Conservation (phyloP, 92 coral and sea anemone species). For the Anthopleura xanthogrammica region DNA sequence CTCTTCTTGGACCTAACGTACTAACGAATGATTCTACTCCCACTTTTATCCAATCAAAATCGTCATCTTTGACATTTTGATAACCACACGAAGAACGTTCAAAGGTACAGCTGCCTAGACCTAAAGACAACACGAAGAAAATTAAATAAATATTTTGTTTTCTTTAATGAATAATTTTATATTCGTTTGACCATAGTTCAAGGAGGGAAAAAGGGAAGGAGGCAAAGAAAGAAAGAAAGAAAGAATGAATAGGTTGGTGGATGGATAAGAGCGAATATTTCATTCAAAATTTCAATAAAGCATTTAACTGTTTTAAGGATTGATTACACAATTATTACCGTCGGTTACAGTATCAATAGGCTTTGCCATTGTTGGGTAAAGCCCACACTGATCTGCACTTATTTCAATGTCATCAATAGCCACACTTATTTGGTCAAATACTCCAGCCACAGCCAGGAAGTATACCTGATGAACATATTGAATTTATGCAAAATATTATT, state of each 20-base stretch:
- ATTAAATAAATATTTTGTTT: no score
- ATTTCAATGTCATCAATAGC: background rate
- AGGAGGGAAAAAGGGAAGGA: background rate
- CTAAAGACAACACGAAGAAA: background rate
- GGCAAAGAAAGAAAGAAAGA: no score
- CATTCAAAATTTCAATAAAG: no score
- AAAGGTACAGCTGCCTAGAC: background rate
- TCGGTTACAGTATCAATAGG: background rate
- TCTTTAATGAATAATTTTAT: no score
- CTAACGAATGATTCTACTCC: background rate
- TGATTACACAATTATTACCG: background rate
- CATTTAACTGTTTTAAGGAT: no score
- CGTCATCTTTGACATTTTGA: background rate
- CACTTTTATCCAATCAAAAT: background rate
- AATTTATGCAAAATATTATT: no score
- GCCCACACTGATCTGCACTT: background rate
- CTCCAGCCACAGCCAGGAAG: background rate
- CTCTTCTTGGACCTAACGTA: background rate
- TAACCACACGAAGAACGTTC: background rate
- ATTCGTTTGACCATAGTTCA: no score
- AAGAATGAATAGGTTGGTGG: no score
- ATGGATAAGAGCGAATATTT: no score
- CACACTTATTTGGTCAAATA: background rate
- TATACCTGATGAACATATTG: background rate
- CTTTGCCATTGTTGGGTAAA: background rate